These are phyloP conservation scores for Conus betulinus DNA, from an alignment of 1,140 invertebrate genomes.

Conservation along the genomic window DNA sequence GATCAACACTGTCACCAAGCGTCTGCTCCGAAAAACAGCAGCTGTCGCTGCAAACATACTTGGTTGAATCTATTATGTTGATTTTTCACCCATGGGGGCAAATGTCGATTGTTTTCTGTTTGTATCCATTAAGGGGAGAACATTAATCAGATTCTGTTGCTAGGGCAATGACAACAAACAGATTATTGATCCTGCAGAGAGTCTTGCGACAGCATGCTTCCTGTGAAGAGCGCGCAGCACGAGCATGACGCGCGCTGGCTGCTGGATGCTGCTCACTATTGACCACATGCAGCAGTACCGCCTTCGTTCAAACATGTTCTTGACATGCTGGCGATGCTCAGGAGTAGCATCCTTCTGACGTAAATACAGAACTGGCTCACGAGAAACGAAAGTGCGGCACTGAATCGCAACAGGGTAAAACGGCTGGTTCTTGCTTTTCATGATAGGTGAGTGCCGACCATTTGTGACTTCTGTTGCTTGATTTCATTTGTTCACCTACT, in stretches of 20 bases:
- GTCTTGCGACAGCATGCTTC: constrained; percentile 35
- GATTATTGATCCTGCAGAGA: constrained; percentile 26
- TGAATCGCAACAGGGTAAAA: not conserved
- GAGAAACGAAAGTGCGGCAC: not conserved
- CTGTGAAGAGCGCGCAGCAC: constrained; percentile 23
- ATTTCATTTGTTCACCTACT: not conserved
- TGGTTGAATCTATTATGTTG: not conserved
- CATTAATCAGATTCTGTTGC: constrained; percentile 10
- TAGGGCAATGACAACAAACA: constrained; percentile 15
- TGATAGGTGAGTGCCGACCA: constrained; percentile 28
- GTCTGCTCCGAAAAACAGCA: constrained; percentile 13
- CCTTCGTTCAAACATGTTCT: constrained; percentile 42
- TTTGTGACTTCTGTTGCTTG: not conserved
- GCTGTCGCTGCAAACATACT: not conserved
- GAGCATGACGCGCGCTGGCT: constrained; percentile 1
- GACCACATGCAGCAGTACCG: constrained; percentile 27
- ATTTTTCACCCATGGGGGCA: not conserved
- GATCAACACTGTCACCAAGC: constrained; percentile 25
- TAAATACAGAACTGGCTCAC: not conserved
- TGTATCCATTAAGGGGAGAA: not conserved
- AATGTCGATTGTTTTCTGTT: not conserved
- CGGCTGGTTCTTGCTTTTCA: constrained; percentile 19
- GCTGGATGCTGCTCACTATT: not conserved
- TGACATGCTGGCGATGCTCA: constrained; percentile 24
- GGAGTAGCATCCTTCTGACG: not conserved